Conservation (phyloP, 2,797 vertebrate species). For the Alfaro cultratus region DNA sequence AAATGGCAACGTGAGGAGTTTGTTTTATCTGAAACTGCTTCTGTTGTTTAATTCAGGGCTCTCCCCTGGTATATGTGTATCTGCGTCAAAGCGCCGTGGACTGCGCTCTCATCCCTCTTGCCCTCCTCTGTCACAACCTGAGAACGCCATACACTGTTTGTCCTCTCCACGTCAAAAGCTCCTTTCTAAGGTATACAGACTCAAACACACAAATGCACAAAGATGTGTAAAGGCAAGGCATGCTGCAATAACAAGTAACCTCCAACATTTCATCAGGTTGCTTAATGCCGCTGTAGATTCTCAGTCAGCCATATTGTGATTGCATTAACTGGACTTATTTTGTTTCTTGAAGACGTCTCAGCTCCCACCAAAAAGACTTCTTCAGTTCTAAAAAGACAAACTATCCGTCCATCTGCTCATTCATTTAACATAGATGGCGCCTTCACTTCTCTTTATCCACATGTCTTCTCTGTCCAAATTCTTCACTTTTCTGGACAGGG, state of each 20-base stretch:
- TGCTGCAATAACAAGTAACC: constrained; percentile 2
- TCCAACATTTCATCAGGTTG: not conserved
- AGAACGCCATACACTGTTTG: constrained; percentile 85
- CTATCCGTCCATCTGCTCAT: too few relatives aligned
- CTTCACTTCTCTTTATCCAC: not conserved
- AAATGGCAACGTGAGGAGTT: constrained; percentile 43
- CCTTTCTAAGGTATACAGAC: constrained; percentile 80
- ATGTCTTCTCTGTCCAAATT: not conserved
- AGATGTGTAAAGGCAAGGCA: not conserved
- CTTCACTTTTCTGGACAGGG: not conserved
- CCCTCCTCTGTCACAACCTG: constrained; percentile 86
- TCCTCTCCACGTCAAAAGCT: constrained; percentile 65
- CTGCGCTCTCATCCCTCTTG: constrained; percentile 82
- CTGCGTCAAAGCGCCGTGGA: constrained; percentile 85
- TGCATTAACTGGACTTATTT: not conserved
- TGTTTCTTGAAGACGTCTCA: not conserved
- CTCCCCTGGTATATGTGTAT: constrained; percentile 85
- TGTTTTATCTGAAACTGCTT: constrained; percentile 35
- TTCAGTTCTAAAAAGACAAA: not conserved
- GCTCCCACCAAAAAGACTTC: not conserved
- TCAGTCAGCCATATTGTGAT: not conserved
- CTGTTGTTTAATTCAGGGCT: constrained; percentile 67
- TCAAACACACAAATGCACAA: constrained; percentile 9
- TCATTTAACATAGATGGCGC: not conserved
- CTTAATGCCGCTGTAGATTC: not conserved